Percentiles rank a stretch among this genome's conserved stretches.
phyloP scores from a whole-genome alignment of 2,113 vertebrate genomes.

The Bettongia penicillata region DNA sequence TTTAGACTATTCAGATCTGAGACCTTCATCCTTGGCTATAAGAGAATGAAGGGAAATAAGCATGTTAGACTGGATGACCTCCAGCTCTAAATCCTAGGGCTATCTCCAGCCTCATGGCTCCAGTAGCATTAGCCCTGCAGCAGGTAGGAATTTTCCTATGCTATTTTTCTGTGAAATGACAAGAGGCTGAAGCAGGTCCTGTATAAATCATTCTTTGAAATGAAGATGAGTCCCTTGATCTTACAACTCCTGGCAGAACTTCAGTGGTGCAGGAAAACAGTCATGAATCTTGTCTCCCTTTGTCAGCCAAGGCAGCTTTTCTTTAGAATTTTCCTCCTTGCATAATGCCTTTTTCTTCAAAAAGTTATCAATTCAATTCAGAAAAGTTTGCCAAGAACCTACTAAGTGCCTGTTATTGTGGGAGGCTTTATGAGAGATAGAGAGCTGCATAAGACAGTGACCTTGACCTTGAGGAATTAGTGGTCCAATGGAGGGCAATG shows the following conservation, averaged over 20 bases:
- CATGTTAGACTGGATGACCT: not conserved
- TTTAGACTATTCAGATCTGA: not conserved
- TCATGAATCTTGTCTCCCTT: not conserved
- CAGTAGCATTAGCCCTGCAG: not conserved
- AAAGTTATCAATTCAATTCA: not conserved
- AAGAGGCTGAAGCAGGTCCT: not conserved
- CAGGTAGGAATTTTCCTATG: constrained; percentile 5
- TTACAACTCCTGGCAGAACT: not conserved
- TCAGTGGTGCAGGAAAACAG: not conserved
- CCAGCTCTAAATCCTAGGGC: not conserved
- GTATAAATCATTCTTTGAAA: not conserved
- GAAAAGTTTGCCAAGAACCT: not conserved
- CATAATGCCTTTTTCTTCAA: not conserved
- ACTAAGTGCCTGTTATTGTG: not conserved
- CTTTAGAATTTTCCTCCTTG: not conserved
- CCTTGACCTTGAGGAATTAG: not conserved
- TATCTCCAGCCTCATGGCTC: not conserved
- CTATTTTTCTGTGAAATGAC: not conserved
- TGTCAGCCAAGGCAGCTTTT: not conserved
- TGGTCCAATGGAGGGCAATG: not conserved
- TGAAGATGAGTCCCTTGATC: not conserved
- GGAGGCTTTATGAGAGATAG: not conserved
- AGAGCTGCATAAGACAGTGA: not conserved
- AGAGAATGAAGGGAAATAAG: constrained; percentile 4
- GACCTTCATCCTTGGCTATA: not conserved